Percentiles rank a stretch among this genome's conserved stretches.
These are phyloP conservation scores for Conus ventricosus DNA, from an alignment of 1,140 invertebrate genomes.

Conservation along the genomic window DNA sequence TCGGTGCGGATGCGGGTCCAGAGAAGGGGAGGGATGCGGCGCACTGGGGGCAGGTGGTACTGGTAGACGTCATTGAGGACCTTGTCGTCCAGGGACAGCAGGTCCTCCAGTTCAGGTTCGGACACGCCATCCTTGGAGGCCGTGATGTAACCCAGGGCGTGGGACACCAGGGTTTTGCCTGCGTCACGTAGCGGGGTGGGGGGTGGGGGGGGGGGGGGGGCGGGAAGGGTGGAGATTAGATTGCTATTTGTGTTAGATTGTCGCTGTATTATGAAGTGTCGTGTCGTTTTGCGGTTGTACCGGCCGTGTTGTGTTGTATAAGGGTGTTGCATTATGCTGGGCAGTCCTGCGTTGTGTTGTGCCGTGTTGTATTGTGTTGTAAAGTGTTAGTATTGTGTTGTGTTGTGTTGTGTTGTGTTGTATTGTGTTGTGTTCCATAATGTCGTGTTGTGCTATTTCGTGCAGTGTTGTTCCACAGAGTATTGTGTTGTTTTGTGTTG, in stretches of 20 bases:
- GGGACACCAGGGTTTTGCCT: slow-evolving; percentile 68
- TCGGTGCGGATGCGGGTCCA: slow-evolving; percentile 86
- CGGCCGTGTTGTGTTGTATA: too few relatives aligned
- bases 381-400: too few relatives aligned
- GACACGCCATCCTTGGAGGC: slow-evolving; percentile 73
- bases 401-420: too few relatives aligned
- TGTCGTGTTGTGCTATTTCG: too few relatives aligned
- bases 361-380: too few relatives aligned
- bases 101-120: slow-evolving; percentile 73
- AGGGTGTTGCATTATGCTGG: too few relatives aligned
- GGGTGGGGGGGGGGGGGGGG: neutral
- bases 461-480: too few relatives aligned
- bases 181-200: neutral
- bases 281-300: too few relatives aligned
- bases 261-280: neutral
- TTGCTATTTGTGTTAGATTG: neutral
- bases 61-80: slow-evolving; percentile 98
- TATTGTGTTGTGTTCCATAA: too few relatives aligned
- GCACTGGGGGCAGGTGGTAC: slow-evolving; percentile 94
- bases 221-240: neutral
- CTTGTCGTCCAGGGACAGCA: slow-evolving; percentile 80
- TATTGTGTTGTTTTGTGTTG: too few relatives aligned
- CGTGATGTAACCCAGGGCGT: slow-evolving; percentile 73
- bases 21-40: slow-evolving; percentile 93
- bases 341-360: too few relatives aligned